Conservation (phyloP, 1,140 invertebrate genomes). For the Listronotus oregonensis region DNA sequence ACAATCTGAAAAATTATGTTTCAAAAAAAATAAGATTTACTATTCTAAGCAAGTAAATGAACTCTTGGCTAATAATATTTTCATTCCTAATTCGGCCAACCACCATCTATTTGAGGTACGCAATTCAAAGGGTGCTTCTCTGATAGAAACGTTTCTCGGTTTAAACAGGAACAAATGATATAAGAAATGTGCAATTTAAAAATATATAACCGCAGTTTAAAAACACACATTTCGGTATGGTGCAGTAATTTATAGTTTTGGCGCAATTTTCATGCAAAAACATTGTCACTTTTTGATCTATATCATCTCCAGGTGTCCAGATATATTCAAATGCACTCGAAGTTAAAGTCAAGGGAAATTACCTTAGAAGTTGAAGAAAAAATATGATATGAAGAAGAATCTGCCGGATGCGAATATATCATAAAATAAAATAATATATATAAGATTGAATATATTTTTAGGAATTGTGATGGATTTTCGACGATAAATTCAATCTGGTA, state of each 20-base stretch:
- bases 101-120: conserved; percentile 3
- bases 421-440: too few species aligned
- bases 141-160: background rate
- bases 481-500: too few species aligned
- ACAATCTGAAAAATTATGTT: too few species aligned
- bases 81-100: background rate
- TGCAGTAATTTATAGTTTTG: conserved; percentile 31
- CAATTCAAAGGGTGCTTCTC: conserved; percentile 5
- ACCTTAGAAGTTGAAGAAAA: background rate
- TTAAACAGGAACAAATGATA: conserved; percentile 5
- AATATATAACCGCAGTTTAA: conserved; percentile 28
- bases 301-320: conserved; percentile 5
- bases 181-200: conserved; percentile 13
- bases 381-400: too few species aligned
- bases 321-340: conserved; percentile 19
- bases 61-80: background rate
- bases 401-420: too few species aligned
- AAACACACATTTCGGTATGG: conserved; percentile 29
- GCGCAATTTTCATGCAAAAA: conserved; percentile 25
- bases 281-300: background rate
- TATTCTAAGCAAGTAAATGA: too few species aligned
- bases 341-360: conserved; percentile 12
- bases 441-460: too few species aligned
- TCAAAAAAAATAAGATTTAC: too few species aligned
- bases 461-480: too few species aligned